Conservation (phyloP, 2,888 invertebrate species). For the Caenorhabditis doughertyi region DNA sequence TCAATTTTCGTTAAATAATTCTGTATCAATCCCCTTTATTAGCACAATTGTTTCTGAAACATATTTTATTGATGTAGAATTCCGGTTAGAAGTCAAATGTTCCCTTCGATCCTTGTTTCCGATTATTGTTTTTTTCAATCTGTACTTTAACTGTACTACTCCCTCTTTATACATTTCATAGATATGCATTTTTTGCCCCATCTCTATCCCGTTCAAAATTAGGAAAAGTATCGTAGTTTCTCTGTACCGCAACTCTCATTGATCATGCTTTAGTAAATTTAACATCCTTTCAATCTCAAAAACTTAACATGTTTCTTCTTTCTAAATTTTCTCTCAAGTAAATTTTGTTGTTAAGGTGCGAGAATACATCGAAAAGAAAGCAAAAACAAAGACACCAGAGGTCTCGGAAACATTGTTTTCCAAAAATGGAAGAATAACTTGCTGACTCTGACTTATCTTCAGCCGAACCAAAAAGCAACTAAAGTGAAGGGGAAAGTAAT, state of each 20-base stretch:
- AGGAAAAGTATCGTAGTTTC: not conserved
- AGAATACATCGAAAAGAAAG: too few relatives aligned
- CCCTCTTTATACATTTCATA: not conserved
- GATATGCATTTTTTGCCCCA: not conserved
- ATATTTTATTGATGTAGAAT: not conserved
- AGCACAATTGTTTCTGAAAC: not conserved
- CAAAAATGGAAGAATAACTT: not conserved
- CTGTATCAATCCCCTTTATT: not conserved
- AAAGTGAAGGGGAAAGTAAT: not conserved
- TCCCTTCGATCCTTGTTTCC: not conserved
- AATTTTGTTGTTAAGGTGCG: too few relatives aligned
- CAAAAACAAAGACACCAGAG: not conserved
- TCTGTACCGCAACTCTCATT: too few relatives aligned
- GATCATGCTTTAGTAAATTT: too few relatives aligned
- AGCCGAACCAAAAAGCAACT: not conserved
- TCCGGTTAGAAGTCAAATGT: not conserved
- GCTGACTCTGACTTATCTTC: too few relatives aligned
- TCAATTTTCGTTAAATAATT: not conserved
- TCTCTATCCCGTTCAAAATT: not conserved
- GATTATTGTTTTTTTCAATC: too few relatives aligned
- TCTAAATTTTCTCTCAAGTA: too few relatives aligned
- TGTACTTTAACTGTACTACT: not conserved
- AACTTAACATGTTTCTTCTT: too few relatives aligned
- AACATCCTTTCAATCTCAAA: too few relatives aligned
- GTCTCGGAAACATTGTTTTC: too few relatives aligned